Percentiles rank a stretch among this genome's conserved stretches.
Evolutionary conservation across 2,113 vertebrate species (phyloP).

Genomic region (Caretta caretta): DNA sequence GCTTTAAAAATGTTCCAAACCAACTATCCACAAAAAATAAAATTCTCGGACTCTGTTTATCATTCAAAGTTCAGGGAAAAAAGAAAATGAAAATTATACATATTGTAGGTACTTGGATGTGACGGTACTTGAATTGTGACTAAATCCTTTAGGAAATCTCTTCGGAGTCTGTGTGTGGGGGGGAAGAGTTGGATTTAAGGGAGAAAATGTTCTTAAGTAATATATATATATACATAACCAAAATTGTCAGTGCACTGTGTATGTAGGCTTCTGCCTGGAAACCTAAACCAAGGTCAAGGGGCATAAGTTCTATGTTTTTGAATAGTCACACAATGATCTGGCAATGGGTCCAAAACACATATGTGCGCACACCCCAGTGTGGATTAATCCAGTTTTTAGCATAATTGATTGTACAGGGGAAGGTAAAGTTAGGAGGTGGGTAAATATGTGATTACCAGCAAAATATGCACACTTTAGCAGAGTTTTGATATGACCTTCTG

Average conservation of each 20-base stretch:
- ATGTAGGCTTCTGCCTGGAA: neutral
- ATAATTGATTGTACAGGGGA: neutral
- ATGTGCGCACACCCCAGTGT: accelerated
- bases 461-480: accelerated
- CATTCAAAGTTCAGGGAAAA: neutral
- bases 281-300: neutral
- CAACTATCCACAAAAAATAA: conserved; percentile 17
- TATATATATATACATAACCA: neutral
- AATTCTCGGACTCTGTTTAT: neutral
- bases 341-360: neutral
- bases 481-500: neutral
- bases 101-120: neutral
- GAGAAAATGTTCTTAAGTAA: neutral
- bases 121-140: conserved; percentile 28
- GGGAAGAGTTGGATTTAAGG: neutral
- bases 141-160: conserved; percentile 11
- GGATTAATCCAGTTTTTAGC: neutral
- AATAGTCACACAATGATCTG: accelerated
- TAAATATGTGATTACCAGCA: neutral
- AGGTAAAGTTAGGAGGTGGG: neutral
- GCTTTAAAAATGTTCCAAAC: conserved; percentile 20
- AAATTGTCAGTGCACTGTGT: neutral
- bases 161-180: no score
- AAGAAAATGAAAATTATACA: neutral
- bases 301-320: neutral